These are phyloP conservation scores for Tiphia femorata DNA, from an alignment of 2,888 invertebrate genomes.

Conservation along the genomic window DNA sequence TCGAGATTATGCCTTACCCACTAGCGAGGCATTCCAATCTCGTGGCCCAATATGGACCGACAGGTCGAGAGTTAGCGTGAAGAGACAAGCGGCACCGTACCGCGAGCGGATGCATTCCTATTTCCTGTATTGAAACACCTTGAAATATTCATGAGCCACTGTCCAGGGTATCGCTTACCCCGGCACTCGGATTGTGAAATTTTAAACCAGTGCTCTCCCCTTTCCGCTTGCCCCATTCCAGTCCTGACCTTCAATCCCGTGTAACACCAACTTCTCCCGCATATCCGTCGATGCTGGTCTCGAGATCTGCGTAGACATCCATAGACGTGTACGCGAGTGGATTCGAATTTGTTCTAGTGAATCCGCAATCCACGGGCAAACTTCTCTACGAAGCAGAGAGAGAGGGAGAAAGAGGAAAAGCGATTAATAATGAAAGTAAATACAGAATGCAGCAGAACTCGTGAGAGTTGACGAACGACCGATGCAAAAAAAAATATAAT, in stretches of 20 bases:
- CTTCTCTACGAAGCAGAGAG: no score
- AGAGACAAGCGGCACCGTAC: background rate
- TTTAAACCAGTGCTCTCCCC: constrained; percentile 25
- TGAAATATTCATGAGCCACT: constrained; percentile 37
- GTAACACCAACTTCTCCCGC: constrained; percentile 20
- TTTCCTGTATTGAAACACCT: constrained; percentile 30
- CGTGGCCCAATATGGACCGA: background rate
- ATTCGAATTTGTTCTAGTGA: no score
- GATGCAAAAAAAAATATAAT: no score
- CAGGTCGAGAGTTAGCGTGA: background rate
- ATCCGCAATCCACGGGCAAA: no score
- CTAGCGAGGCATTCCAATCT: background rate
- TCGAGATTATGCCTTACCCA: no score
- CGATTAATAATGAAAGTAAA: no score
- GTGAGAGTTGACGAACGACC: no score
- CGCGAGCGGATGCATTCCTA: constrained; percentile 23
- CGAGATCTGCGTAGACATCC: background rate
- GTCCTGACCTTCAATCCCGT: constrained; percentile 7
- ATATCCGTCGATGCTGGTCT: constrained; percentile 1
- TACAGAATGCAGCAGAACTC: no score
- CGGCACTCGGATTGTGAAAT: constrained; percentile 30
- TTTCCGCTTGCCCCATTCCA: background rate
- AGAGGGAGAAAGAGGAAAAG: no score
- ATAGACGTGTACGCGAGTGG: no score
- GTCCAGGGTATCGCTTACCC: constrained; percentile 22